These are phyloP conservation scores for Epinotia demarniana DNA, from an alignment of 2,888 invertebrate genomes.

Conservation along the genomic window DNA sequence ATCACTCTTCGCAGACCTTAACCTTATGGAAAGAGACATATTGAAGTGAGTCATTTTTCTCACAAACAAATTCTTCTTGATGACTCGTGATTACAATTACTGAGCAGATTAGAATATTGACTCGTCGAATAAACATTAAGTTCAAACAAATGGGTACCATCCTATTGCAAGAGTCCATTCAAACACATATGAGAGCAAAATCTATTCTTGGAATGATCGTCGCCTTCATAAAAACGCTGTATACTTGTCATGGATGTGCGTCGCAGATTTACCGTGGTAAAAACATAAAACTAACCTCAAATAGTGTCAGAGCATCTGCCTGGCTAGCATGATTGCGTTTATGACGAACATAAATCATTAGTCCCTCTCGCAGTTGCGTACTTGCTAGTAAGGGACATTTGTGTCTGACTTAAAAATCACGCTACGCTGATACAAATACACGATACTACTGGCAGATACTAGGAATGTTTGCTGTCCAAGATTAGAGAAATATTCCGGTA, in stretches of 20 bases:
- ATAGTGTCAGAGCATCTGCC: background rate
- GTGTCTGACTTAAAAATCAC: background rate
- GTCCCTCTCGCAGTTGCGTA: too few relatives aligned
- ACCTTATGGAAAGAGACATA: slow-evolving; percentile 12
- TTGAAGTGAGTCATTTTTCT: slow-evolving; percentile 32
- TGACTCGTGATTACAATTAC: slow-evolving; percentile 12
- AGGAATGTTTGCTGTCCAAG: background rate
- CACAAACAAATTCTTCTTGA: background rate
- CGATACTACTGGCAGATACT: background rate
- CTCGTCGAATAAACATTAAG: too few relatives aligned
- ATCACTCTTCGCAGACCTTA: slow-evolving; percentile 44
- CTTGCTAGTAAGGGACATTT: too few relatives aligned
- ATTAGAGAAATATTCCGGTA: background rate
- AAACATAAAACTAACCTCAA: background rate
- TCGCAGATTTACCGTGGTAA: background rate
- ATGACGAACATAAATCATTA: too few relatives aligned
- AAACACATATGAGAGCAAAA: too few relatives aligned
- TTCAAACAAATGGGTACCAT: too few relatives aligned
- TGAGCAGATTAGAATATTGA: background rate
- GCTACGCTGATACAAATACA: background rate
- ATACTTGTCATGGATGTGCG: background rate
- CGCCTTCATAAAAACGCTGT: background rate
- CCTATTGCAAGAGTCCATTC: too few relatives aligned
- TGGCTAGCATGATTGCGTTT: too few relatives aligned
- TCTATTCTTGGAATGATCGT: too few relatives aligned